These are phyloP conservation scores for Montipora foliosa DNA, from an alignment of 64 coral and sea anemone species.

Conservation along the genomic window DNA sequence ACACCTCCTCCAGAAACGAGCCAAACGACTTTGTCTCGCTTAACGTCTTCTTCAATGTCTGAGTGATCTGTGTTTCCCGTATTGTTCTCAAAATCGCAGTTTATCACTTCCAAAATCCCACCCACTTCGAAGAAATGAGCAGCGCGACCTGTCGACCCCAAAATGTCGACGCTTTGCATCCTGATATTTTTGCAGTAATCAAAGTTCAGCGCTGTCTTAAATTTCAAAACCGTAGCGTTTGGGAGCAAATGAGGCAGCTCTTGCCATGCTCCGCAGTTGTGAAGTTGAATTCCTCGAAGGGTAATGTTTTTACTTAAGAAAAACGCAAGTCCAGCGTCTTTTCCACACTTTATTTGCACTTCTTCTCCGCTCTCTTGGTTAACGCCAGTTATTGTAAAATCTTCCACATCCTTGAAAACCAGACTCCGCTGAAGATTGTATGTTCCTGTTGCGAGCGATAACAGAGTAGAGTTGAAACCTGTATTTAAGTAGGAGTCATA, in stretches of 20 bases:
- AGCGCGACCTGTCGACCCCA: slow-evolving; percentile 40
- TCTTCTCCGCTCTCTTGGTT: background rate
- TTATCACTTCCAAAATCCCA: slow-evolving; percentile 24
- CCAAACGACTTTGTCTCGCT: background rate
- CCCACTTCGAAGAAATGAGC: slow-evolving; percentile 44
- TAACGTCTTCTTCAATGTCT: background rate
- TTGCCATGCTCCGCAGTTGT: slow-evolving; percentile 20
- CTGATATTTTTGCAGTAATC: slow-evolving; percentile 62
- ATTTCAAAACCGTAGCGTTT: slow-evolving; percentile 9
- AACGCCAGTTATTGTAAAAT: slow-evolving; percentile 28
- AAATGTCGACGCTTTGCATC: slow-evolving; percentile 24
- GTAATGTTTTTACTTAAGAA: slow-evolving; percentile 40
- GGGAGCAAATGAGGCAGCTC: background rate
- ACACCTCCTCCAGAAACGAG: slow-evolving; percentile 39
- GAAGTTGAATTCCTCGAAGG: slow-evolving; percentile 30
- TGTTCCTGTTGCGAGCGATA: slow-evolving; percentile 8
- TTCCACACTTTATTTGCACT: slow-evolving; percentile 41
- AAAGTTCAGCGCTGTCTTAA: slow-evolving; percentile 43
- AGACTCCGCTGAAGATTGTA: slow-evolving; percentile 14
- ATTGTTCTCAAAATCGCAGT: slow-evolving; percentile 71
- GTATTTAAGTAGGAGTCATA: background rate
- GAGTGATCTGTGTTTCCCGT: background rate
- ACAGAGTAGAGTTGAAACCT: slow-evolving; percentile 22
- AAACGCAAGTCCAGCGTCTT: slow-evolving; percentile 45
- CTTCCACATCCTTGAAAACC: slow-evolving; percentile 6